Percentiles rank a stretch among this genome's conserved stretches.
Conservation (phyloP, 2,888 invertebrate genomes). For the Mesorhabditis spiculigera region DNA sequence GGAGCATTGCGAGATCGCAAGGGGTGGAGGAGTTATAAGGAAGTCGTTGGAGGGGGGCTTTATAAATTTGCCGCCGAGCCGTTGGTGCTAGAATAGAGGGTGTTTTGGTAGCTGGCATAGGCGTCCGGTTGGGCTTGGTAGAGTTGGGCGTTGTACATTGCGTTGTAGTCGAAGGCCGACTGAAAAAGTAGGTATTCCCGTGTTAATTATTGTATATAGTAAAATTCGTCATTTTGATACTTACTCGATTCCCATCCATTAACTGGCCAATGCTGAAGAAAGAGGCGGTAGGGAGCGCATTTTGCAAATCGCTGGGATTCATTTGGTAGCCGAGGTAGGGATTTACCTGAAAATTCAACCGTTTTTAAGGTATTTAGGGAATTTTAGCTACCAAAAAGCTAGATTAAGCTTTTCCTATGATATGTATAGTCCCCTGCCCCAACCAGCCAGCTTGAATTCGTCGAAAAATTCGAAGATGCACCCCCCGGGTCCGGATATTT, state of each 20-base stretch:
- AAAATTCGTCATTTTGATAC: neutral
- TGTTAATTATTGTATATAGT: no score
- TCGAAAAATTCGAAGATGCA: no score
- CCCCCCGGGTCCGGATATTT: no score
- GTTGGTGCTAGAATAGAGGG: neutral
- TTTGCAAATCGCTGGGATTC: neutral
- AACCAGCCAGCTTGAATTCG: no score
- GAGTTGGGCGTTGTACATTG: neutral
- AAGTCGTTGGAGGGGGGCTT: neutral
- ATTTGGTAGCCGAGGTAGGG: neutral
- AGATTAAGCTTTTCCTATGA: no score
- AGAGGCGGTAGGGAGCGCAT: neutral
- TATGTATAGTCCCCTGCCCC: no score
- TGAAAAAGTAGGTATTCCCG: no score
- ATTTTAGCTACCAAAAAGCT: no score
- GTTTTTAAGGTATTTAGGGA: neutral
- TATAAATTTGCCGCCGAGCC: conserved; percentile 4
- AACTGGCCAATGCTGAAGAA: neutral
- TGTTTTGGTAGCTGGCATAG: neutral
- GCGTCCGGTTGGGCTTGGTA: neutral
- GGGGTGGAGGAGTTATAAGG: no score
- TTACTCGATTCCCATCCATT: neutral
- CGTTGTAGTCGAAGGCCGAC: neutral
- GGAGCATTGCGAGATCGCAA: no score
- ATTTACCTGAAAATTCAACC: neutral